Evolutionary conservation across 2,888 invertebrate species (phyloP).

Genomic region (Caenorhabditis imperialis): DNA sequence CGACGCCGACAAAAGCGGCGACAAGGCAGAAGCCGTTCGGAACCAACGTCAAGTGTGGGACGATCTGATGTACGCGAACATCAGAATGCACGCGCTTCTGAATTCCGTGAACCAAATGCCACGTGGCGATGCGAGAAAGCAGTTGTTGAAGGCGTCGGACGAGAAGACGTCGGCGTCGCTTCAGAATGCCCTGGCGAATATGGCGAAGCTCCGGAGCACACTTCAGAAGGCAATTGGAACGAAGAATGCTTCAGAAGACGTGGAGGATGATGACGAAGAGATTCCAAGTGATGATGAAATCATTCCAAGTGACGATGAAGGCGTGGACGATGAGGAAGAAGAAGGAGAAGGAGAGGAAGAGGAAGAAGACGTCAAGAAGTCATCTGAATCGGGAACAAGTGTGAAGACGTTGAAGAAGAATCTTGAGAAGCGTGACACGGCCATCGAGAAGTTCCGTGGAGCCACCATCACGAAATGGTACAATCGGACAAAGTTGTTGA

Average conservation of each 20-base stretch:
- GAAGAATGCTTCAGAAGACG: too few relatives aligned
- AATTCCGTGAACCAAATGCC: constrained; percentile 69
- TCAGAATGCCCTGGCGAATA: constrained; percentile 54
- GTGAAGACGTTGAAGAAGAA: constrained; percentile 33
- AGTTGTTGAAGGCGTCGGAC: constrained; percentile 55
- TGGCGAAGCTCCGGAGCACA: constrained; percentile 51
- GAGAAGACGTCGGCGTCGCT: constrained; percentile 57
- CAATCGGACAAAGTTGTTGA: constrained; percentile 87
- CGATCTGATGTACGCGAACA: constrained; percentile 65
- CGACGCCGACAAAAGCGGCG: constrained; percentile 20
- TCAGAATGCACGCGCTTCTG: constrained; percentile 65
- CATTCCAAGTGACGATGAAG: constrained; percentile 53
- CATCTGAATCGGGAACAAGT: constrained; percentile 14
- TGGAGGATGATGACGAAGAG: constrained; percentile 69
- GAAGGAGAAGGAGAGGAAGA: constrained; percentile 47
- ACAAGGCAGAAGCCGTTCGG: constrained; percentile 58
- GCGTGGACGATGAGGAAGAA: constrained; percentile 50
- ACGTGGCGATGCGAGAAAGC: constrained; percentile 59
- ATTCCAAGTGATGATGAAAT: constrained; percentile 67
- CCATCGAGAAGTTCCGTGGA: constrained; percentile 83
- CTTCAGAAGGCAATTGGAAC: too few relatives aligned
- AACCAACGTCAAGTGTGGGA: constrained; percentile 70
- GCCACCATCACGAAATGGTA: constrained; percentile 93
- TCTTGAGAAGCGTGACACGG: constrained; percentile 11
- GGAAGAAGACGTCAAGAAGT: constrained; percentile 43